Evolutionary conservation across 53 echinoderm and acorn worm genomes (phyloP).

Genomic region (Glandiceps talaboti): DNA sequence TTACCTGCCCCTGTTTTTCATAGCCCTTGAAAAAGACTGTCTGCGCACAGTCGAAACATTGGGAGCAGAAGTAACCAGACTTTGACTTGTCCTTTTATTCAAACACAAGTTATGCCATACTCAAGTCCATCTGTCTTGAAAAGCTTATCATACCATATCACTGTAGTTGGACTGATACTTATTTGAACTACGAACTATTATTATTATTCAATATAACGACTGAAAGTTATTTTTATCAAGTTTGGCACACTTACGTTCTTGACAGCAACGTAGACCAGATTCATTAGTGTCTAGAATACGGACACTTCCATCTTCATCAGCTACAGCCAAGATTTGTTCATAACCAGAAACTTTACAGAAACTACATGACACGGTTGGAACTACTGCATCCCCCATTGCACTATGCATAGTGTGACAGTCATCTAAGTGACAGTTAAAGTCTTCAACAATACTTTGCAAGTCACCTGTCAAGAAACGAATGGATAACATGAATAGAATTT

Average conservation of each 20-base stretch:
- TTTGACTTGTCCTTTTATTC: no score
- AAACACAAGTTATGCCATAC: no score
- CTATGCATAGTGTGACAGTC: neutral
- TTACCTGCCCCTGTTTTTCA: no score
- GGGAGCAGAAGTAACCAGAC: no score
- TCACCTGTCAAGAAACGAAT: no score
- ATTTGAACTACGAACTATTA: neutral
- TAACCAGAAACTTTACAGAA: slow-evolving; percentile 31
- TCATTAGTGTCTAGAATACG: slow-evolving; percentile 50
- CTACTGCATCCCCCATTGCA: slow-evolving; percentile 30
- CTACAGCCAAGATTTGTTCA: slow-evolving; percentile 58
- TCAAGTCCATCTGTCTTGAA: no score
- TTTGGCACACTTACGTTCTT: slow-evolving; percentile 46
- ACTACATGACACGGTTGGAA: slow-evolving; percentile 83
- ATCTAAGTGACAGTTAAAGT: neutral
- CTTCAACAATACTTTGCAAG: neutral
- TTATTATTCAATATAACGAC: neutral
- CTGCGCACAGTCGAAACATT: no score
- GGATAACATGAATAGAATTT: no score
- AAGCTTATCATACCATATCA: no score
- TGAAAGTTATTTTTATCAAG: no score
- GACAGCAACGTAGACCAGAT: slow-evolving; percentile 14
- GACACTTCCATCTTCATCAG: slow-evolving; percentile 91
- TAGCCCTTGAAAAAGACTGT: no score
- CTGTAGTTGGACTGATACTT: neutral